Evolutionary conservation across 2,888 invertebrate genomes (phyloP), one percentile per base, ranked within the genome.

Genomic region (Tetragnatha montana): DNA sequence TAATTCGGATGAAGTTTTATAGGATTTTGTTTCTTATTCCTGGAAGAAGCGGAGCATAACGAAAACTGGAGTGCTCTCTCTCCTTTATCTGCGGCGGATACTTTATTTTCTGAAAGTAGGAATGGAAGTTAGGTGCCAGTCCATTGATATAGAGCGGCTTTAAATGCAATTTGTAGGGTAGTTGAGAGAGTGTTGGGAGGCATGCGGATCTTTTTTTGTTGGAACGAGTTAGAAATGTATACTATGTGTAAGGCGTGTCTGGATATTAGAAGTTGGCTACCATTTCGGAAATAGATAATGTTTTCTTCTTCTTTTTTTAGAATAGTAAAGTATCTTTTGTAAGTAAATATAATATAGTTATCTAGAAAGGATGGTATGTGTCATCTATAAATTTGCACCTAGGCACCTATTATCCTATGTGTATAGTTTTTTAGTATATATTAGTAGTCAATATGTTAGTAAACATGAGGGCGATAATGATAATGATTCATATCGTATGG

Each of bases 1-100:
- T 88, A 83, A 83, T 88, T 88, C 88, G 21, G 73, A 73, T 74
- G 21, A 79, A 83, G 88, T 83, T 74, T 83, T 88, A 88, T 83
- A 74, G 79, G 49, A 60, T 49, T 49, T 80, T 80, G 21, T 73
- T 86, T 86, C 19, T 68, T 60, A n/a, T 50, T 21, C 8, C 14
- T 47, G 69, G 71, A 51, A 75, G 19, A 76, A 81, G n/a, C 69
- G 17, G 60, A 69, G 75, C 21, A 83, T 74, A 69, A 49, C 35
- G 51, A 80, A 73, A 47, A n/a, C 60, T 60, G 17, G 60, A 83
- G 35, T 10, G 75, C n/a, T 10, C 60, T 79, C n/a, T 71, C 19
- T 73, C 47, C 47, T 68, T 51, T 60, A 10, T 60, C 14, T 60
- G 12, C 6, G 47, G 47, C 47, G 75, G 51, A 47, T 68, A 68